Conservation (phyloP, 2,888 invertebrate genomes). For the Bruchidius siliquastri region DNA sequence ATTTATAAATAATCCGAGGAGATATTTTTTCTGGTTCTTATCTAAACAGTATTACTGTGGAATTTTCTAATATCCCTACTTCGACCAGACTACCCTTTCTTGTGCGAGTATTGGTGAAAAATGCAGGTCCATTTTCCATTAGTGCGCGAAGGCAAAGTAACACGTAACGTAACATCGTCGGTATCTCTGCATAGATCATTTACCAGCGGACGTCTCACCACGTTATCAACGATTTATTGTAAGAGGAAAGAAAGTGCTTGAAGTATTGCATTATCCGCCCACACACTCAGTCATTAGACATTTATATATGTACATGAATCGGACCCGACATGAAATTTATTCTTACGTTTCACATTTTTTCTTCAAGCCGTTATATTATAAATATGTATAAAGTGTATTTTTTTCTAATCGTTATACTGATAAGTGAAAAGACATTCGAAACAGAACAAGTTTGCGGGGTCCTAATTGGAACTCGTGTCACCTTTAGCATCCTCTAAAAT, state of each 20-base stretch:
- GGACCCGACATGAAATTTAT: not conserved
- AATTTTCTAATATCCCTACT: not conserved
- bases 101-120: not conserved
- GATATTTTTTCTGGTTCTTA: too few relatives aligned
- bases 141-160: not conserved
- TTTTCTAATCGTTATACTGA: not conserved
- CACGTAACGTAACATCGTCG: not conserved
- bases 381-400: not conserved
- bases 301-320: not conserved
- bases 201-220: not conserved
- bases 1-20: too few relatives aligned
- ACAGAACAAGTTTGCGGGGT: too few relatives aligned
- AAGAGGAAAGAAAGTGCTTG: not conserved
- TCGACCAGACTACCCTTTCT: not conserved
- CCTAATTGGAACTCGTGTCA: too few relatives aligned
- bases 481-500: too few relatives aligned
- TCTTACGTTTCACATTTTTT: not conserved
- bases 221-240: not conserved
- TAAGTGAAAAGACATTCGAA: not conserved
- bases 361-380: not conserved
- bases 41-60: too few relatives aligned
- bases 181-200: not conserved
- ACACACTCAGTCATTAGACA: not conserved
- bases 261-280: not conserved
- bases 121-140: not conserved